phyloP scores from a whole-genome alignment of 2,888 invertebrate genomes.

The Morpho helenor region DNA sequence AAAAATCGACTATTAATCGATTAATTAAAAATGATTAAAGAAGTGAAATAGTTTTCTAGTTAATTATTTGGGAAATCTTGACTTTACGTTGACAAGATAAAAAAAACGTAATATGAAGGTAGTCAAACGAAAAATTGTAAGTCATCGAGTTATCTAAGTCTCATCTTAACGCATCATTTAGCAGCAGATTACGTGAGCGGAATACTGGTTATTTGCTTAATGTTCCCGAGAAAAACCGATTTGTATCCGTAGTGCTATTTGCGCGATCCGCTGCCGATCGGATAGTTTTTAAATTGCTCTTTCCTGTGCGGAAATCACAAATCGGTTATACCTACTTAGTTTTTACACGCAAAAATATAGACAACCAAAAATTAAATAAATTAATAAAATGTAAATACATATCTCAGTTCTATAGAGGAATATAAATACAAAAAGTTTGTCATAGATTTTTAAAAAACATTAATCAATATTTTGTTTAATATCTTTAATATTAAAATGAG shows the following conservation, averaged over 20 bases:
- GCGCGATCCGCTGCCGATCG: slow-evolving; percentile 21
- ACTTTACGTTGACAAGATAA: not conserved
- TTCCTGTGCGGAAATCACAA: not conserved
- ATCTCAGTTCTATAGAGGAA: too few species aligned
- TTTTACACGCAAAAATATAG: too few species aligned
- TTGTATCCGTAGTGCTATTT: slow-evolving; percentile 42
- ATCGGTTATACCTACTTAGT: not conserved
- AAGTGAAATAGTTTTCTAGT: too few species aligned
- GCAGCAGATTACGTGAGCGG: slow-evolving; percentile 62
- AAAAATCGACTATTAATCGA: too few species aligned
- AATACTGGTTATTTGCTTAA: slow-evolving; percentile 66
- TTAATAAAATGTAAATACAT: too few species aligned
- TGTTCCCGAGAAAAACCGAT: slow-evolving; percentile 64
- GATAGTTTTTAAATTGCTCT: slow-evolving; percentile 31
- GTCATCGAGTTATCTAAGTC: slow-evolving; percentile 59
- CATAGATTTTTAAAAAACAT: too few species aligned
- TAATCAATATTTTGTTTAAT: too few species aligned
- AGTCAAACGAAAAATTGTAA: slow-evolving; percentile 47
- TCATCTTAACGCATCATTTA: slow-evolving; percentile 67
- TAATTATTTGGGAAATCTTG: too few species aligned
- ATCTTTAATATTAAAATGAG: too few species aligned
- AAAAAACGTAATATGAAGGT: not conserved
- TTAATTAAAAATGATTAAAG: too few species aligned
- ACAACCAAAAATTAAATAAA: too few species aligned
- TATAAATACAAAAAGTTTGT: too few species aligned